Base-by-base conservation (phyloP, 2,113 vertebrate genomes). In the Peucedramus taeniatus region DNA sequence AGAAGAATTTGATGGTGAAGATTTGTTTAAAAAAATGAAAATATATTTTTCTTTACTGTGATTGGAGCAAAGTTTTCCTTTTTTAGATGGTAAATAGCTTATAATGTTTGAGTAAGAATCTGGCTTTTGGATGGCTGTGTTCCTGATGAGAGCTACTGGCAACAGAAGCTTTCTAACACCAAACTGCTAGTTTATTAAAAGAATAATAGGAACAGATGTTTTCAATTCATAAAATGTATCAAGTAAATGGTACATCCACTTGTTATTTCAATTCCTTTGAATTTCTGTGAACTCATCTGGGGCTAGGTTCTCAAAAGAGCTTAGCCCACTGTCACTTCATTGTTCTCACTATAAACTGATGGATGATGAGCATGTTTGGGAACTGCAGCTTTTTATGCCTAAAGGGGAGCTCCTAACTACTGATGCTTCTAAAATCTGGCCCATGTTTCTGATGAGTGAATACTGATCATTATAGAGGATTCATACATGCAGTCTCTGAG, bases 131-230 rank as follows among this genome's bases (percentile, higher is more conserved):
- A 71, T 72, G 57, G 27, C 37, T 65, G 59, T 44, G 42, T 60
- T 70, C 68, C 80, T 90, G 86, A 77, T 78, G 83, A 84, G 57
- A 84, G 69, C 86, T 89, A 71, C 83, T 90, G 92, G 86, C 72
- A 93, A 6, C 49, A 90, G 83, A 59, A 75, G 72, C 90, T 83
- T 89, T 94, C 71, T 94, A 65, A 50, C 47, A 74, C 68, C 82
- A 35, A 77, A 66, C 54, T 81, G 69, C 68, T 89, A 53, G 68
- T 92, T 93, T 96, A 81, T 93, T 96, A 76, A 78, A 94, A 83
- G 78, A 91, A 96, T 93, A 97, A 96, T 93, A 56, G 93, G 80
- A 95, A 71, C 96, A 97, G 94, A 94, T 96, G 93, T 95, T 96
- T 93, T 90, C 88, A 81, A 7, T 96, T 96, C 95, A 95, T 81